Evolutionary conservation across 2,113 vertebrate species (phyloP).

Genomic region (Chloropsis hardwickii): DNA sequence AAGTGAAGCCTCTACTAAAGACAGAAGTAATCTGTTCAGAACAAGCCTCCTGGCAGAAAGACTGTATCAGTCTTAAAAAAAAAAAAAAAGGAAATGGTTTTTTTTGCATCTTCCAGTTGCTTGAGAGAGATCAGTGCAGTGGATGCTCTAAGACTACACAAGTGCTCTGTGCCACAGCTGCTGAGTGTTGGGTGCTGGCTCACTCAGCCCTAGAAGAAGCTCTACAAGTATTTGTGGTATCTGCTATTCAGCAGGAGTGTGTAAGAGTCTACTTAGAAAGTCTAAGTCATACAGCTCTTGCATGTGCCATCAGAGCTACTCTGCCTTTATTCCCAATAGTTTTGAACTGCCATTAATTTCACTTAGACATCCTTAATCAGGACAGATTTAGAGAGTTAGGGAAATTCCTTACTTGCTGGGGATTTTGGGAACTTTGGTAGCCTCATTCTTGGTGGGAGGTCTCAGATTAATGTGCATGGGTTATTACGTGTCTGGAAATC

Average conservation of each 20-base stretch:
- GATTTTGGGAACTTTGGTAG: neutral
- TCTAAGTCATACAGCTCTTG: neutral
- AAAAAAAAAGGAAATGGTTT: neutral
- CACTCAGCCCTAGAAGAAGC: neutral
- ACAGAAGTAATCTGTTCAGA: neutral
- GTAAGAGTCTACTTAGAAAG: neutral
- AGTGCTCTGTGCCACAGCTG: neutral
- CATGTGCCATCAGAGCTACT: neutral
- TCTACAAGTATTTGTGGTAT: neutral
- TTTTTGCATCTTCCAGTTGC: neutral
- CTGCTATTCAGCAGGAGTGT: neutral
- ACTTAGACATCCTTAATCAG: neutral
- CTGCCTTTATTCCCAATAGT: neutral
- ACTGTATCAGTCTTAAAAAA: neutral
- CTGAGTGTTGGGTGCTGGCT: neutral
- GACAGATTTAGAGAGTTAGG: neutral
- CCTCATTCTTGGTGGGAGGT: neutral
- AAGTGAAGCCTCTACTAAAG: neutral
- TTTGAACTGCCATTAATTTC: neutral
- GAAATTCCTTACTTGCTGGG: constrained; percentile 1
- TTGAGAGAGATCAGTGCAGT: neutral
- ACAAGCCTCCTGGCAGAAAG: neutral
- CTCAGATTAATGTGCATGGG: neutral
- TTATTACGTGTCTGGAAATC: constrained; percentile 18
- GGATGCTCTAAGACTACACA: neutral